Base-by-base conservation (phyloP, 2,888 invertebrate genomes). In the Amphiduros pacificus region DNA sequence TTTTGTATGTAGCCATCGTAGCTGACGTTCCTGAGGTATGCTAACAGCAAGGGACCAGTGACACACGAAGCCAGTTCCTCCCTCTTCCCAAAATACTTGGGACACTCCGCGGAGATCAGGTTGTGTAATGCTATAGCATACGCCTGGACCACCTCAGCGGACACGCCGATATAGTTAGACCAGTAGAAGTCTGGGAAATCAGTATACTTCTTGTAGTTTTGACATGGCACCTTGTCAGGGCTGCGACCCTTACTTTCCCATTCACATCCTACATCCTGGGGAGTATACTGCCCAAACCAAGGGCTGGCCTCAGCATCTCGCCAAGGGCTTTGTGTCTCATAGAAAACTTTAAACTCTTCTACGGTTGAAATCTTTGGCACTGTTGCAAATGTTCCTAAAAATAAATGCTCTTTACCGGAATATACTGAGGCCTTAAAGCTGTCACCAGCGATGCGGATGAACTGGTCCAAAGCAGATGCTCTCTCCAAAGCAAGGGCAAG, bases 121-220 rank as follows among this genome's bases (percentile, higher is more conserved):
- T 60, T 62, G 36, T 74, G 62, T 4, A 75, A 36, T 1, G 74
- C 74, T 54, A 67, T 60, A 2, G 74, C 76, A 48, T 70, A 69
- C 0, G 71, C 72, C 54, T 69, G 71, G 0, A 75, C 72, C 22
- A 70, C 69, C 52, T 77, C 77, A 20, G 72, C 70, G 22, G 62
- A 60, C 24, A 63, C 58, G 14, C 63, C 55, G 20, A 62, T 61
- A 6, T 66, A 63, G 11, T 60, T 63, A 48, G 61, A 61, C 14
- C 58, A 63, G 36, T 48, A 41, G 48, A 65, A 68, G n/a, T 53
- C 54, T 2, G 62, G 62, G 9, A 62, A 32, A 22, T 57, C 58
- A 17, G 26, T n/a, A 28, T 53, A 31, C n/a, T 27, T 22, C 22
- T 48, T 57, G 32, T 29, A 57, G n/a, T 29, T 29, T 14, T 49